Evolutionary conservation across 2,797 vertebrate species (phyloP).

Genomic region (Peromyscus eremicus): DNA sequence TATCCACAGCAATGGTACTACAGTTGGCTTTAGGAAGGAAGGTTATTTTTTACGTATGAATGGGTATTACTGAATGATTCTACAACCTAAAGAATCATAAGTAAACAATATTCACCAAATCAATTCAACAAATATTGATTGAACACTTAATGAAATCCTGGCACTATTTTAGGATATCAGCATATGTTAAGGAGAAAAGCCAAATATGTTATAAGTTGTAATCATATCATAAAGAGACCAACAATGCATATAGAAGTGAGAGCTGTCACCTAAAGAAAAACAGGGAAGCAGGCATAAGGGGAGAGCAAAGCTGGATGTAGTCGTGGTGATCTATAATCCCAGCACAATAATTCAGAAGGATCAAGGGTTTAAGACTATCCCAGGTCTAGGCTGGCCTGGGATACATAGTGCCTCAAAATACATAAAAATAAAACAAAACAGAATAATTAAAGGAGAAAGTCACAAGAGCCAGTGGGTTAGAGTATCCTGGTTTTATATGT

Average conservation of each 20-base stretch:
- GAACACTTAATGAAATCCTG: not conserved
- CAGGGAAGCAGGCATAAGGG: not conserved
- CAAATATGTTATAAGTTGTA: conserved; percentile 12
- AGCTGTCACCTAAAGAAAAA: not conserved
- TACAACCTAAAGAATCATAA: not conserved
- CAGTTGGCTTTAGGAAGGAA: not conserved
- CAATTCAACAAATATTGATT: not conserved
- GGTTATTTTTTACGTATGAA: not conserved
- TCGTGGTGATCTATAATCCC: not conserved
- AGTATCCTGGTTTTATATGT: not conserved
- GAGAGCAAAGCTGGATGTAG: not conserved
- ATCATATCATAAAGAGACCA: not conserved
- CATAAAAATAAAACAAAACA: not conserved
- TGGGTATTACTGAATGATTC: not conserved
- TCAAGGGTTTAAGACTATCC: not conserved
- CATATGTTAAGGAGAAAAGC: not conserved
- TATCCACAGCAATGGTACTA: not conserved
- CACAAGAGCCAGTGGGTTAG: not conserved
- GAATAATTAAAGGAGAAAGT: not conserved
- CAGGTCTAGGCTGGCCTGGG: not conserved
- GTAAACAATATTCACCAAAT: not conserved
- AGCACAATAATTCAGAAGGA: not conserved
- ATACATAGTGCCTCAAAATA: not conserved
- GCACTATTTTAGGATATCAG: not conserved
- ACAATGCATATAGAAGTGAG: not conserved